Evolutionary conservation across 2,888 invertebrate species (phyloP).

Genomic region (Agrochola lychnidis): DNA sequence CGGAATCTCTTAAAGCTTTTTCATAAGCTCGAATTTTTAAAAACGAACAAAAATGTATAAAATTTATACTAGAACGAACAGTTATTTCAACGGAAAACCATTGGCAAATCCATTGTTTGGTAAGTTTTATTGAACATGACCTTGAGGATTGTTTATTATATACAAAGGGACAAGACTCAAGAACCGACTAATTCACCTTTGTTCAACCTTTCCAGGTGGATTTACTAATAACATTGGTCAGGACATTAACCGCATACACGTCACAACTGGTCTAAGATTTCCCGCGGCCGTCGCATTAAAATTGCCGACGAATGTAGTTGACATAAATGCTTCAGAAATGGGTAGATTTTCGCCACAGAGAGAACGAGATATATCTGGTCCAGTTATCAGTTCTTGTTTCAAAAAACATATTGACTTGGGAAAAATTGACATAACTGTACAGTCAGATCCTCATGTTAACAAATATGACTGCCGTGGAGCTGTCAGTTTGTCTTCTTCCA

Average conservation of each 20-base stretch:
- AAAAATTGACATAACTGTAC: slow-evolving; percentile 80
- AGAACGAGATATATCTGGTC: slow-evolving; percentile 92
- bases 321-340: slow-evolving; percentile 92
- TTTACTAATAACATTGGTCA: slow-evolving; percentile 74
- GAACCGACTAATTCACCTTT: slow-evolving; percentile 16
- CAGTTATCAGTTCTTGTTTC: slow-evolving; percentile 89
- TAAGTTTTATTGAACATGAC: slow-evolving; percentile 53
- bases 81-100: slow-evolving; percentile 54
- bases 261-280: slow-evolving; percentile 86
- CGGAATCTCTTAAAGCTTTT: slow-evolving; percentile 35
- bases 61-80: slow-evolving; percentile 59
- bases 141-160: slow-evolving; percentile 42
- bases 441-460: slow-evolving; percentile 91
- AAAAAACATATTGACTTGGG: slow-evolving; percentile 73
- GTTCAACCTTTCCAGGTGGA: slow-evolving; percentile 68
- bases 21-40: not conserved
- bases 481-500: slow-evolving; percentile 92
- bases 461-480: slow-evolving; percentile 93
- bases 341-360: slow-evolving; percentile 92
- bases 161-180: slow-evolving; percentile 3
- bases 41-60: slow-evolving; percentile 60
- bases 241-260: slow-evolving; percentile 88
- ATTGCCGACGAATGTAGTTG: slow-evolving; percentile 91
- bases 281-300: slow-evolving; percentile 89
- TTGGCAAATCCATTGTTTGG: slow-evolving; percentile 60